Percentiles rank a stretch among this genome's conserved stretches.
Conservation (phyloP, 2,113 vertebrate genomes). For the Thymallus thymallus region DNA sequence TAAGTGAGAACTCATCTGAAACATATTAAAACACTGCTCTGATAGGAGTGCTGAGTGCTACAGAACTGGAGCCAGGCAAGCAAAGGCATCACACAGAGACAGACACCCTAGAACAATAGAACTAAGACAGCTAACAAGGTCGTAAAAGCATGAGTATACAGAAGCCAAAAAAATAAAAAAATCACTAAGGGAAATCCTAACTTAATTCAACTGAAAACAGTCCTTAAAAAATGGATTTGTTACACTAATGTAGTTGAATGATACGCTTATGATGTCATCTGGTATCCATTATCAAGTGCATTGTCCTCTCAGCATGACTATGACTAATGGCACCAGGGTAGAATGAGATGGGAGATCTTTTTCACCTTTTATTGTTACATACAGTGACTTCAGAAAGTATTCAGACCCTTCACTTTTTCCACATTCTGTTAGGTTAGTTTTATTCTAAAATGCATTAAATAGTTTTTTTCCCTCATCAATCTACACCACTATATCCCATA, state of each 20-base stretch:
- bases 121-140: background rate
- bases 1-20: constrained; percentile 37
- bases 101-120: background rate
- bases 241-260: background rate
- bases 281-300: background rate
- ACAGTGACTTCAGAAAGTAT: too few species aligned
- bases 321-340: background rate
- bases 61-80: background rate
- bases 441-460: too few species aligned
- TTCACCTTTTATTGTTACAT: too few species aligned
- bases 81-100: constrained; percentile 14
- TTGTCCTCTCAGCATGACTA: constrained; percentile 1
- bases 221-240: background rate
- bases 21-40: constrained; percentile 1
- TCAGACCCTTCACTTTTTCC: too few species aligned
- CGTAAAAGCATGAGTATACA: background rate
- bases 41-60: constrained; percentile 14
- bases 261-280: too few species aligned
- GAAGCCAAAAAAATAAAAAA: background rate
- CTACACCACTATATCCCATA: too few species aligned
- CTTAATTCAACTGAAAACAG: background rate
- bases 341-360: constrained; percentile 4
- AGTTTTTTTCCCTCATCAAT: too few species aligned
- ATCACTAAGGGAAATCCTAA: background rate
- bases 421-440: too few species aligned